Evolutionary conservation across 2,113 vertebrate species (phyloP).

Genomic region (Pteropus alecto): DNA sequence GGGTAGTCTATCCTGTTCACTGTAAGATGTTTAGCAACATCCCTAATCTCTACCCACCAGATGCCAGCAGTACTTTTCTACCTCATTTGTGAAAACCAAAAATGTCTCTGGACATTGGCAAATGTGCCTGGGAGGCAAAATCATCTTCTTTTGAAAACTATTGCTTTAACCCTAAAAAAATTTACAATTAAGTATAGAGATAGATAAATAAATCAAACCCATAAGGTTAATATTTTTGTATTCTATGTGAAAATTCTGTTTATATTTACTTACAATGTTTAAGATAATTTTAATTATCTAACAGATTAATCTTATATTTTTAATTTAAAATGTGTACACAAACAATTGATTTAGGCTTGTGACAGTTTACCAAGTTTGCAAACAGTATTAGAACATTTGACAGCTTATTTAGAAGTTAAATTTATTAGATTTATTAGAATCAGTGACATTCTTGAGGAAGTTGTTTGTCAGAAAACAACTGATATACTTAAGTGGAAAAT

Average conservation of each 20-base stretch:
- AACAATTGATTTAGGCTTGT: constrained; percentile 29
- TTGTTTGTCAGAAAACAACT: neutral
- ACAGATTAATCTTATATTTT: constrained; percentile 4
- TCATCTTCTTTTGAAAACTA: neutral
- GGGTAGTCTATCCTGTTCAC: neutral
- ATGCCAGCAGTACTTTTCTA: neutral
- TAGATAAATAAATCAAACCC: neutral
- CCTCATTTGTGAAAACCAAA: neutral
- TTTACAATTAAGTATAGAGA: neutral
- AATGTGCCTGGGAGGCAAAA: neutral
- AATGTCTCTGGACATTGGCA: neutral
- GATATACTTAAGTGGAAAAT: constrained; percentile 19
- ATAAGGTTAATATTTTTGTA: neutral
- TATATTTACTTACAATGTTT: neutral
- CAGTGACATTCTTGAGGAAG: constrained; percentile 30
- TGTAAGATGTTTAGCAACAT: neutral
- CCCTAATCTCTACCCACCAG: neutral
- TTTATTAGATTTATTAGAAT: constrained; percentile 43
- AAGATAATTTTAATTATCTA: constrained; percentile 34
- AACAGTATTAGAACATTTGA: constrained; percentile 23
- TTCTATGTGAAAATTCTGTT: neutral
- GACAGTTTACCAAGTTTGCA: constrained; percentile 9
- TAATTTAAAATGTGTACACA: neutral
- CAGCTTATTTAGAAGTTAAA: constrained; percentile 28
- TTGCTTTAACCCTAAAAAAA: neutral